These are phyloP conservation scores for Oreochromis grahami DNA, from an alignment of 2,797 vertebrate genomes.

Conservation along the genomic window DNA sequence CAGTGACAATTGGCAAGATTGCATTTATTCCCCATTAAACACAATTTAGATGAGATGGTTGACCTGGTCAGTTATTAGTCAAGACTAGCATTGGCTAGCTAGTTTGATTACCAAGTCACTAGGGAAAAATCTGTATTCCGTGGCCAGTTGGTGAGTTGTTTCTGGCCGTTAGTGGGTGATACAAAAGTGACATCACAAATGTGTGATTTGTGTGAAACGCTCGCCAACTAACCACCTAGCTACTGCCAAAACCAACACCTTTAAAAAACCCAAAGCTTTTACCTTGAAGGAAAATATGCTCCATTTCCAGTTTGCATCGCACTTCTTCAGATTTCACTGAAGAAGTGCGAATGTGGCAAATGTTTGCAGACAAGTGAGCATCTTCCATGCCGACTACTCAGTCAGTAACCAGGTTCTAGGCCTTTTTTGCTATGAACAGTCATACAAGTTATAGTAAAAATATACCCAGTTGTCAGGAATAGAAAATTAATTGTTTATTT, in stretches of 20 bases:
- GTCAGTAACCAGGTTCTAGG: not conserved
- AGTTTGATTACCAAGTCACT: not conserved
- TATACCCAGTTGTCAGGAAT: not conserved
- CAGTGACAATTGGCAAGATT: not conserved
- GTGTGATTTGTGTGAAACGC: not conserved
- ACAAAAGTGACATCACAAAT: not conserved
- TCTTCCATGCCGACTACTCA: not conserved
- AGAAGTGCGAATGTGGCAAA: not conserved
- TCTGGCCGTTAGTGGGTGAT: not conserved
- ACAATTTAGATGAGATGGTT: not conserved
- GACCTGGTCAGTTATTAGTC: not conserved
- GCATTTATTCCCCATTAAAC: not conserved
- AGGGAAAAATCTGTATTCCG: not conserved
- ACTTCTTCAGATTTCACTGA: not conserved
- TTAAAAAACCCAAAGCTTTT: not conserved
- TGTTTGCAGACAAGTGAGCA: not conserved
- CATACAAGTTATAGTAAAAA: not conserved
- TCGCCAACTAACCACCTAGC: not conserved
- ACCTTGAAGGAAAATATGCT: not conserved
- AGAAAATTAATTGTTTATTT: not conserved
- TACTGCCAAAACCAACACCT: not conserved
- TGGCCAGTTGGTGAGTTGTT: not conserved
- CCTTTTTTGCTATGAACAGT: not conserved
- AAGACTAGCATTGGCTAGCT: not conserved
- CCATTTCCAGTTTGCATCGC: not conserved